These are phyloP conservation scores for Lethrus apterus DNA, from an alignment of 1,140 invertebrate genomes.

Conservation along the genomic window DNA sequence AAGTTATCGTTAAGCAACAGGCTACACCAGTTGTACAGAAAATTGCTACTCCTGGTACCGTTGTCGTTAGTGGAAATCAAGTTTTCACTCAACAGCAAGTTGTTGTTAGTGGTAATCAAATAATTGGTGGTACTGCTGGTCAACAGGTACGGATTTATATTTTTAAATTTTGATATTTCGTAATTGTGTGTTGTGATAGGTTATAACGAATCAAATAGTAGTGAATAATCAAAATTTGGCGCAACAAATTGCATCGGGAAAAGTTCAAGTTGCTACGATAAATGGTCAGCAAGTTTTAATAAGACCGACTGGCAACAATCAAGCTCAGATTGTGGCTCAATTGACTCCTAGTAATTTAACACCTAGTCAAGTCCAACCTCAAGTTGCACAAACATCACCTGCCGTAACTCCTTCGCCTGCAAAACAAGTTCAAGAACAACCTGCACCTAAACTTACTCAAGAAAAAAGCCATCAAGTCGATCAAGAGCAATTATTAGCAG, in stretches of 20 bases:
- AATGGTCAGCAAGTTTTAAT: slow-evolving; percentile 76
- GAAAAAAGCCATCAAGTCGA: slow-evolving; percentile 34
- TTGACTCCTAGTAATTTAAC: slow-evolving; percentile 43
- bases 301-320: slow-evolving; percentile 61
- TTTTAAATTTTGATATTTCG: slow-evolving; percentile 11
- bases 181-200: slow-evolving; percentile 33
- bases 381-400: slow-evolving; percentile 11
- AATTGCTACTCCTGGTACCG: slow-evolving; percentile 17
- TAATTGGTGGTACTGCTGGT: slow-evolving; percentile 29
- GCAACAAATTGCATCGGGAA: slow-evolving; percentile 69
- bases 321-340: slow-evolving; percentile 61
- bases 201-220: slow-evolving; percentile 61
- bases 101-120: slow-evolving; percentile 33
- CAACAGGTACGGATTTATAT: slow-evolving; percentile 28
- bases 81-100: slow-evolving; percentile 32
- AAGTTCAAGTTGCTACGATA: slow-evolving; percentile 72
- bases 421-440: slow-evolving; percentile 14
- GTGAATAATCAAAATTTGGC: slow-evolving; percentile 66
- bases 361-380: slow-evolving; percentile 12
- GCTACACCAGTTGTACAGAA: slow-evolving; percentile 28
- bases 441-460: slow-evolving; percentile 10
- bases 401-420: slow-evolving; percentile 22
- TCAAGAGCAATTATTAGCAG: slow-evolving; percentile 60
- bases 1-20: slow-evolving; percentile 24
- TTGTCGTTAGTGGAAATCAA: slow-evolving; percentile 29